Evolutionary conservation across 2,888 invertebrate genomes (phyloP).

Genomic region (Caenorhabditis macrosperma): DNA sequence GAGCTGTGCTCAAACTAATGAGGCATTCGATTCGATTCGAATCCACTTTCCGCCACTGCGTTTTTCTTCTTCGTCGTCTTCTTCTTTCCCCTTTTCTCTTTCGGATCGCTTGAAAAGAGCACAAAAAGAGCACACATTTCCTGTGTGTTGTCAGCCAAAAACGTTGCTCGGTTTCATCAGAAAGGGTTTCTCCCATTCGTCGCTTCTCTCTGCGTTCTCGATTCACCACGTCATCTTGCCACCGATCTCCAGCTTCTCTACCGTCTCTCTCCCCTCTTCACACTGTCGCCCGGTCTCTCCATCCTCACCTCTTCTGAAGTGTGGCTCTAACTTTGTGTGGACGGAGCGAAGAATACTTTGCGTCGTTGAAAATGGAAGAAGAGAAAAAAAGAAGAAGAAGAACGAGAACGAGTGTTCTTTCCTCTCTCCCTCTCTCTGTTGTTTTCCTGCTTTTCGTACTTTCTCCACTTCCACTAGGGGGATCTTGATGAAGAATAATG

Average conservation of each 20-base stretch:
- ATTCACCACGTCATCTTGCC: neutral
- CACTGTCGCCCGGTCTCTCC: neutral
- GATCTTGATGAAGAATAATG: neutral
- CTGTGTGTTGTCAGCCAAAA: neutral
- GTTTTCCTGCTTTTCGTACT: constrained; percentile 4
- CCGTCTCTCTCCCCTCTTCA: neutral
- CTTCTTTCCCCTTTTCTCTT: neutral
- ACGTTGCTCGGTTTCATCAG: neutral
- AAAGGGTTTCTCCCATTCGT: neutral
- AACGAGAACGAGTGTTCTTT: constrained; percentile 12
- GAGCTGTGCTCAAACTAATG: constrained; percentile 30
- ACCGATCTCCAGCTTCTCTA: neutral
- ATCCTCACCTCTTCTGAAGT: neutral
- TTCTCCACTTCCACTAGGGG: neutral
- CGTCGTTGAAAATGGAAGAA: neutral
- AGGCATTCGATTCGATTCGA: constrained; percentile 33
- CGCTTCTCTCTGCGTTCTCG: neutral
- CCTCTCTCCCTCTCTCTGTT: neutral
- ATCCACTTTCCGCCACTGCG: constrained; percentile 1
- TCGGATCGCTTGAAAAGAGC: constrained; percentile 7
- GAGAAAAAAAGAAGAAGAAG: constrained; percentile 2
- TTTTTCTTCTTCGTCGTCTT: neutral
- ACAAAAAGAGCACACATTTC: constrained; percentile 12
- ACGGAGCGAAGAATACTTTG: neutral
- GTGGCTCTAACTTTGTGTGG: neutral